Conservation (phyloP, 2,113 vertebrate species). For the Zosterops lateralis region DNA sequence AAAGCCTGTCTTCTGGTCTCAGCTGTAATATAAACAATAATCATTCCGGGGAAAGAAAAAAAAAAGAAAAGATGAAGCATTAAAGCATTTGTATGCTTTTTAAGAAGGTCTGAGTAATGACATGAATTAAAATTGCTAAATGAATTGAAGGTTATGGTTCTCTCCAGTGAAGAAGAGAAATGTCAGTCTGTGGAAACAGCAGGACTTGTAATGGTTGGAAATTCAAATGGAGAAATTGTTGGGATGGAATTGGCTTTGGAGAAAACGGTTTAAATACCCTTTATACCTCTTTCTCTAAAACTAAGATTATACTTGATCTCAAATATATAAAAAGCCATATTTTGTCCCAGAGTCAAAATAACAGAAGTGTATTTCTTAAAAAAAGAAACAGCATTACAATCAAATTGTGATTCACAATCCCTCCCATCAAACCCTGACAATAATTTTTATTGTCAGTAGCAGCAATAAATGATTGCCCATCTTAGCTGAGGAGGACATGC, state of each 20-base stretch:
- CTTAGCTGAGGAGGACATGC: neutral
- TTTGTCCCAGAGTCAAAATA: neutral
- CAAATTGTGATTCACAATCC: rapidly evolving
- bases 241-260: neutral
- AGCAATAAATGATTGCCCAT: neutral
- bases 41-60: too few species aligned
- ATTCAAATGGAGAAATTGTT: neutral
- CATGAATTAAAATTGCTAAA: neutral
- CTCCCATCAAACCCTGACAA: neutral
- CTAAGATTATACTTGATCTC: neutral
- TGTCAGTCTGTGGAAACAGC: neutral
- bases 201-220: neutral
- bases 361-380: neutral
- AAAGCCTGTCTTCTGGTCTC: neutral
- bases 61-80: neutral
- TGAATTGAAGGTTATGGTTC: neutral
- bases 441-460: neutral
- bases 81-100: neutral
- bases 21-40: neutral
- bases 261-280: neutral
- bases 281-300: neutral
- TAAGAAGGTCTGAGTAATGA: neutral
- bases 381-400: neutral
- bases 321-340: neutral
- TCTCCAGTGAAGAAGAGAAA: neutral